Percentiles rank a stretch among this genome's conserved stretches.
Conservation (phyloP, 2,888 invertebrate species). For the Synanthedon tipuliformis region DNA sequence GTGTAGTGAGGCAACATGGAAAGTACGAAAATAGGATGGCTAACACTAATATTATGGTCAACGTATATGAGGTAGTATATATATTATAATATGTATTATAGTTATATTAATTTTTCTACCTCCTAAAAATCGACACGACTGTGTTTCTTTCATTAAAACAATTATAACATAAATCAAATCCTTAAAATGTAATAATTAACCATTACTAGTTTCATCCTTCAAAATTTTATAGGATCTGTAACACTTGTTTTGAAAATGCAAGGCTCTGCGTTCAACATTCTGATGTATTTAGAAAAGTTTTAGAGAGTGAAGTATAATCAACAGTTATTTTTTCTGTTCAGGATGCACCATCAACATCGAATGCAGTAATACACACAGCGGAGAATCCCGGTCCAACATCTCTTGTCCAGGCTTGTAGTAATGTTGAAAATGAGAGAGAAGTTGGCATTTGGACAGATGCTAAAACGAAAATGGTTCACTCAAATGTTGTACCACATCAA, state of each 20-base stretch:
- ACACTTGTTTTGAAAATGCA: no score
- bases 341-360: conserved; percentile 62
- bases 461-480: conserved; percentile 61
- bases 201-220: no score
- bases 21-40: conserved; percentile 40
- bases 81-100: no score
- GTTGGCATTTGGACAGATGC: conserved; percentile 65
- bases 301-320: no score
- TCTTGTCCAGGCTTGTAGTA: conserved; percentile 49
- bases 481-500: conserved; percentile 56
- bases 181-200: no score
- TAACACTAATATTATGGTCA: conserved; percentile 64
- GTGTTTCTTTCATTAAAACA: no score
- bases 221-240: no score
- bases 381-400: conserved; percentile 57
- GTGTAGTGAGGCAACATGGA: conserved; percentile 59
- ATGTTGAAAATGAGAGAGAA: conserved; percentile 61
- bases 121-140: no score
- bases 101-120: background rate
- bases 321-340: conserved; percentile 10
- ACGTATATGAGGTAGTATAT: conserved; percentile 65
- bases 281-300: no score
- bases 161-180: no score
- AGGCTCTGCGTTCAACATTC: no score
- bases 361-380: conserved; percentile 29